Conservation (phyloP, 2,888 invertebrate genomes). For the Suillia variegata region DNA sequence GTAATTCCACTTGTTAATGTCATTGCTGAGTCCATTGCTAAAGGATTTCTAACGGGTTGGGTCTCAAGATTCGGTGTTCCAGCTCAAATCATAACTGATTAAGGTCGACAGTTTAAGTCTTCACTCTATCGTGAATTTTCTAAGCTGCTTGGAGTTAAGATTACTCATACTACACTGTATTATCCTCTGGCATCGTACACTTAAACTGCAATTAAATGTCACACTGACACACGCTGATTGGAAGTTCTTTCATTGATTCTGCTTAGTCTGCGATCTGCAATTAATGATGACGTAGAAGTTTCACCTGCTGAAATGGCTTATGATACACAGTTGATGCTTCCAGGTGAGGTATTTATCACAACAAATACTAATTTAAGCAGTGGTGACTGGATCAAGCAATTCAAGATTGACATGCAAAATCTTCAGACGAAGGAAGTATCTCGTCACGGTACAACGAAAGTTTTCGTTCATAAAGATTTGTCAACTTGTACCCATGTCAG, state of each 20-base stretch:
- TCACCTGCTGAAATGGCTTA: constrained; percentile 45
- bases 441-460: neutral
- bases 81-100: constrained; percentile 18
- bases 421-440: neutral
- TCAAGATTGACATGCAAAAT: neutral
- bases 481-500: constrained; percentile 10
- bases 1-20: constrained; percentile 20
- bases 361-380: neutral
- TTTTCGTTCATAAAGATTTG: neutral
- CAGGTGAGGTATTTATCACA: constrained; percentile 30
- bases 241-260: constrained; percentile 22
- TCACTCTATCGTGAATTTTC: constrained; percentile 19
- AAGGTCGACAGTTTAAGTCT: constrained; percentile 24
- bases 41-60: constrained; percentile 13
- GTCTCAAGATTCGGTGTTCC: constrained; percentile 19
- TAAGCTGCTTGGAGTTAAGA: constrained; percentile 15
- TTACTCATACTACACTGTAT: constrained; percentile 25
- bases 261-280: constrained; percentile 20
- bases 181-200: constrained; percentile 28
- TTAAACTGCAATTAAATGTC: constrained; percentile 26
- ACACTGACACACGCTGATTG: constrained; percentile 19
- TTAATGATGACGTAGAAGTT: constrained; percentile 23
- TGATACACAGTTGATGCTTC: constrained; percentile 41
- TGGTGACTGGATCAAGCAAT: neutral
- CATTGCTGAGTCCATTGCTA: constrained; percentile 15